Base-by-base conservation (phyloP, 1,140 invertebrate species). In the Ceratitis capitata region DNA sequence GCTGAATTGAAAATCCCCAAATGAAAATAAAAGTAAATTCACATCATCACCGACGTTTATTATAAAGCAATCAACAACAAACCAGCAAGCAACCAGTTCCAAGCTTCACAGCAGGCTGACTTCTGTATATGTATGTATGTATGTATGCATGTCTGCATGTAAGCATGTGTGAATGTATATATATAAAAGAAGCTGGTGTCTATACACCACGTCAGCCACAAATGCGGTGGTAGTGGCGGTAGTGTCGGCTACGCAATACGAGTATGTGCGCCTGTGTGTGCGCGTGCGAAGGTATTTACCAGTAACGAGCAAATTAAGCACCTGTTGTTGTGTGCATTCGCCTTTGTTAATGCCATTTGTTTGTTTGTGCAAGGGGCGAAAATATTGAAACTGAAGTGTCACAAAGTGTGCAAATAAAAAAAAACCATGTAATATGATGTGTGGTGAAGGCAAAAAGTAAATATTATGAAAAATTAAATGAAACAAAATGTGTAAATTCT, bases 1-100 rank as follows among this genome's bases (percentile, higher is more conserved):
- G 69, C 23, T 78, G 42, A 78, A 78, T 78, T 78, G 69, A 78
- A 78, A 78, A 45, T 78, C 39, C 69, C 69, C 69, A 78, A 78
- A 78, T 78, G 69, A 78, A 78, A 78, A 78, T 78, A 78, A 78
- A 78, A 78, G 69, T 78, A 78, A 78, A 78, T 78, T 78, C 69
- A 78, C 69, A 78, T 78, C 69, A 78, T 78, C 69, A 78, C 16
- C 69, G 69, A 78, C 69, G 69, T 78, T 78, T 78, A 78, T 78
- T 78, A 78, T 78, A 78, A 78, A 78, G 69, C 69, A 78, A 78
- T 78, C 69, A 78, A 78, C 69, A 78, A 78, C 69, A 6, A 78
- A 45, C 35, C 61, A 32, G 35, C 29, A 35, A 78, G 12, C 42
- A 47, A 26, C 69, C n/a, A n/a, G 69, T 42, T 78, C 39, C 69